phyloP scores from a whole-genome alignment of 2,113 vertebrate species.

The Accipiter virgatus region DNA sequence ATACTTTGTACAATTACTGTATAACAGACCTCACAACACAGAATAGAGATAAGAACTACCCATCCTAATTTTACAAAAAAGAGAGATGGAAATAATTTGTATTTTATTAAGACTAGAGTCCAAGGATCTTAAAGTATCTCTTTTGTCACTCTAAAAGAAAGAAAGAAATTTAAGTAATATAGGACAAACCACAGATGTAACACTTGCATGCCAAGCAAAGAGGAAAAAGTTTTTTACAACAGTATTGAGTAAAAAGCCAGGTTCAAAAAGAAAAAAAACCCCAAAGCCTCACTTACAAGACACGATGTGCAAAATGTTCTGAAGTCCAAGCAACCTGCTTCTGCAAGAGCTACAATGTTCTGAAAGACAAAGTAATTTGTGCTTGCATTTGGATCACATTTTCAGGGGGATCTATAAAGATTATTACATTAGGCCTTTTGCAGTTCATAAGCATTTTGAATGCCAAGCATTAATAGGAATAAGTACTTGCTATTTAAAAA shows the following conservation, averaged over 20 bases:
- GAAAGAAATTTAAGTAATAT: background rate
- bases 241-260: background rate
- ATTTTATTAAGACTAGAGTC: background rate
- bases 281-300: constrained; percentile 82
- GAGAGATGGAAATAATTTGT: background rate
- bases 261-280: background rate
- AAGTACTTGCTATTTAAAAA: background rate
- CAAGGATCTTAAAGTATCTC: background rate
- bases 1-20: background rate
- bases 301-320: constrained; percentile 92
- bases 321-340: constrained; percentile 88
- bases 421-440: background rate
- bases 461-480: background rate
- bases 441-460: background rate
- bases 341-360: constrained; percentile 89
- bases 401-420: background rate
- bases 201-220: background rate
- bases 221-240: background rate
- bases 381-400: background rate
- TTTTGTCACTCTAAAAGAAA: background rate
- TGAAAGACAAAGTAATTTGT: constrained; percentile 60
- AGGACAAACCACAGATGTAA: background rate
- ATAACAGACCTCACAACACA: background rate
- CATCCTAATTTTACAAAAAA: background rate
- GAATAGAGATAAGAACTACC: background rate